Base-by-base conservation (phyloP, 2,888 invertebrate genomes). In the Acanthosepion lycidas region DNA sequence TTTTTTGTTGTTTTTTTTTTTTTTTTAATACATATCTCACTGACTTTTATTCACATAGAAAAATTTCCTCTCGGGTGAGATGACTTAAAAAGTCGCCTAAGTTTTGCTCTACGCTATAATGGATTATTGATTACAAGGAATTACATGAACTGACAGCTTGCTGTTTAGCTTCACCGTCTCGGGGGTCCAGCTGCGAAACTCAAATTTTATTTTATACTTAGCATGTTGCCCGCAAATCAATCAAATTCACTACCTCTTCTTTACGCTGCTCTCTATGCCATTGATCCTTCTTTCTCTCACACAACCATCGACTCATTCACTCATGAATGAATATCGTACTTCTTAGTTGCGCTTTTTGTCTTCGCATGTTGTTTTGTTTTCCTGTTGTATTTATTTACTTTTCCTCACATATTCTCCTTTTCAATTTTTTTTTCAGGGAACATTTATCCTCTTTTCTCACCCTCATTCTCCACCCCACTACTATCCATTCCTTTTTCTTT, bases 101-200 rank as follows among this genome's bases (percentile, higher is more conserved):
- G 59, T 59, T 59, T 59, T 59, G 59, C 59, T 59, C 78, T 15
- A 78, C 78, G n/a, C n/a, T 78, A 78, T 78, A 78, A 78, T 78
- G 78, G 78, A 78, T 78, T 78, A 78, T n/a, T 78, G 78, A n/a
- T 78, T n/a, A 78, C n/a, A 78, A 78, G n/a, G n/a, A 78, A 78
- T 78, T 78, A 78, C 78, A 78, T 78, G 78, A 78, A 78, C 78
- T 78, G 78, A 78, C 78, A n/a, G 78, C 78, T 78, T 78, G 78
- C 78, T 78, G 18, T 78, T 78, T 78, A 78, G n/a, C 78, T 78
- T 78, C 15, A 12, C 78, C n/a, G 78, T n/a, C 78, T 78, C 78
- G n/a, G 78, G n/a, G n/a, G 78, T 78, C n/a, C n/a, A 78, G 78
- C n/a, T 78, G n/a, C 78, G 78, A 78, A 78, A 78, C 78, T n/a